A percentile compares a stretch with the other conserved stretches of the same genome.
Conservation (phyloP, 2,888 invertebrate genomes). For the Acleris cristana region DNA sequence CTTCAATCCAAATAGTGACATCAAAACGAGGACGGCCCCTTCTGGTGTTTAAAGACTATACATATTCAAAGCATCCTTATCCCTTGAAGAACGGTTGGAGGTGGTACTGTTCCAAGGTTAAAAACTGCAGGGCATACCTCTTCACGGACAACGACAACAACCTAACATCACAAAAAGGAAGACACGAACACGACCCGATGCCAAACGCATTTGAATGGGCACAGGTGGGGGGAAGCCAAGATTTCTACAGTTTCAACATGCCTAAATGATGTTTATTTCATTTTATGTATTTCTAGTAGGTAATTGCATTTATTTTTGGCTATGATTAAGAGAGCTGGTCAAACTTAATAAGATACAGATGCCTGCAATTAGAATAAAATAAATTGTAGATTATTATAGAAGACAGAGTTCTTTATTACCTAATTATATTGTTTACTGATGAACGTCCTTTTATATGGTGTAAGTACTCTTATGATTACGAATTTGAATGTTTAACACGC, state of each 20-base stretch:
- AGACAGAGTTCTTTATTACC: too few species aligned
- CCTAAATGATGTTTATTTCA: neutral
- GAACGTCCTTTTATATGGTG: too few species aligned
- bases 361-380: too few species aligned
- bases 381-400: too few species aligned
- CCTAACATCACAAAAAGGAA: conserved; percentile 50
- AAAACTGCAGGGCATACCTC: conserved; percentile 64
- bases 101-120: conserved; percentile 71
- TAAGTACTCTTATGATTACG: too few species aligned
- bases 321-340: neutral
- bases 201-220: neutral
- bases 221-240: neutral
- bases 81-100: conserved; percentile 62
- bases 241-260: too few species aligned
- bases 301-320: neutral
- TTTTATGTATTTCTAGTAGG: neutral
- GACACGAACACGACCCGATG: conserved; percentile 54
- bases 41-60: conserved; percentile 60
- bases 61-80: conserved; percentile 63
- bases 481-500: too few species aligned
- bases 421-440: too few species aligned
- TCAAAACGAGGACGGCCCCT: conserved; percentile 63
- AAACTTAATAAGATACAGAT: too few species aligned
- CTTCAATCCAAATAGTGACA: conserved; percentile 48
- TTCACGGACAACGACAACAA: conserved; percentile 54